These are phyloP conservation scores for Arge pagana DNA, from an alignment of 2,888 invertebrate genomes.

Conservation along the genomic window DNA sequence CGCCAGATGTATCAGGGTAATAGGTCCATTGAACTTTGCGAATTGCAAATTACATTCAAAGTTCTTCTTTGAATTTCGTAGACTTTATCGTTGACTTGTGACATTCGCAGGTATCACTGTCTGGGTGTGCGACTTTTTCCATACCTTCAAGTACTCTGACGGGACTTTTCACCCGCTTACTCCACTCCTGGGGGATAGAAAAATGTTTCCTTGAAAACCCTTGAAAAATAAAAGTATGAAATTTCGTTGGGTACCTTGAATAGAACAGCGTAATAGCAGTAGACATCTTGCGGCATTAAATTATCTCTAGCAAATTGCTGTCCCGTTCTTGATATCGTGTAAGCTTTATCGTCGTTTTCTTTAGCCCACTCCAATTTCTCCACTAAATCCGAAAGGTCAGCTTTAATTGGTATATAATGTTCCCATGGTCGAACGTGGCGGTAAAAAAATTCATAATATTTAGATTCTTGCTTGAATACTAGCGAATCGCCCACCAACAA, in stretches of 20 bases:
- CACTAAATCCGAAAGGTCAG: slow-evolving; percentile 79
- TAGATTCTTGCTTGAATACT: slow-evolving; percentile 89
- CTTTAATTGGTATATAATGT: slow-evolving; percentile 84
- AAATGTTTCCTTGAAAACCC: no score
- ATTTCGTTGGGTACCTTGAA: slow-evolving; percentile 67
- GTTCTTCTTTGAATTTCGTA: slow-evolving; percentile 54
- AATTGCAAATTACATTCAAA: no score
- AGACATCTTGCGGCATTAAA: slow-evolving; percentile 81
- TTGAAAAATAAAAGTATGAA: slow-evolving; percentile 18
- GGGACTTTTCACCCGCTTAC: slow-evolving; percentile 66
- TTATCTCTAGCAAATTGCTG: slow-evolving; percentile 75
- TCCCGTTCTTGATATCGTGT: slow-evolving; percentile 69
- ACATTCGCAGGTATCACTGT: slow-evolving; percentile 56
- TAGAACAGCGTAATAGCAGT: slow-evolving; percentile 83
- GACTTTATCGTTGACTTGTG: slow-evolving; percentile 36
- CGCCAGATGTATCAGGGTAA: no score
- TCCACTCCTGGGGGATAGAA: slow-evolving; percentile 69
- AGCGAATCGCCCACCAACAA: slow-evolving; percentile 85
- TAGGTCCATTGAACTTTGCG: no score
- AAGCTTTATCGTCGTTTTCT: slow-evolving; percentile 70
- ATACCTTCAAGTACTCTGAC: slow-evolving; percentile 65
- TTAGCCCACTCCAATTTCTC: slow-evolving; percentile 80
- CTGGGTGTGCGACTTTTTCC: slow-evolving; percentile 65
- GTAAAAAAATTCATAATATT: slow-evolving; percentile 96
- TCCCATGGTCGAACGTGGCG: slow-evolving; percentile 71